A percentile compares a stretch with the other conserved stretches of the same genome.
Evolutionary conservation across 2,113 vertebrate genomes (phyloP).

Genomic region (Taurulus bubalis): DNA sequence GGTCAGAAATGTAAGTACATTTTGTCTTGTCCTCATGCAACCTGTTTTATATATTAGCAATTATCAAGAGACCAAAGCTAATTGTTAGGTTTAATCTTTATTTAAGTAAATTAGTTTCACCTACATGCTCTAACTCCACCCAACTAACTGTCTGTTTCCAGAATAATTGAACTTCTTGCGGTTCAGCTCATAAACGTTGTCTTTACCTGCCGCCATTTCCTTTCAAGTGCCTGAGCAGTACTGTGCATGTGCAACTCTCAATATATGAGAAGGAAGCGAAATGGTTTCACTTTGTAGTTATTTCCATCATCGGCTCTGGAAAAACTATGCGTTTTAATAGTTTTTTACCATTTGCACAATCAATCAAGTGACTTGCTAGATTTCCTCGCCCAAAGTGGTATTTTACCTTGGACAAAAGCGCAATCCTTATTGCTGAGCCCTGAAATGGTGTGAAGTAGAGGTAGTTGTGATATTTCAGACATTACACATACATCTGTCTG

Average conservation of each 20-base stretch:
- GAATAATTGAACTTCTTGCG: not conserved
- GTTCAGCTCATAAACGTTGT: not conserved
- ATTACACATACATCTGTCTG: conserved; percentile 22
- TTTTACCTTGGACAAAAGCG: not conserved
- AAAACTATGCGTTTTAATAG: not conserved
- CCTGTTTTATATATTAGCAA: not conserved
- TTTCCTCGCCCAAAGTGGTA: not conserved
- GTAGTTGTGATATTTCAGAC: not conserved
- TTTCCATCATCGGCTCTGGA: not conserved
- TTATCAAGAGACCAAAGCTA: not conserved
- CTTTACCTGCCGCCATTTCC: not conserved
- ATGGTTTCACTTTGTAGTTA: not conserved
- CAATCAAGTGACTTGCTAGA: not conserved
- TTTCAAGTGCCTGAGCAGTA: not conserved
- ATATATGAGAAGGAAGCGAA: not conserved
- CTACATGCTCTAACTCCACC: not conserved
- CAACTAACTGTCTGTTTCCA: not conserved
- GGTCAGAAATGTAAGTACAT: not conserved
- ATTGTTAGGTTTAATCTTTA: not conserved
- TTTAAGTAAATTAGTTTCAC: not conserved
- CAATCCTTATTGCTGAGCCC: not conserved
- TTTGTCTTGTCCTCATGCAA: not conserved
- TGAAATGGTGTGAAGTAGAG: not conserved
- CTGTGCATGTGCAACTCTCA: not conserved
- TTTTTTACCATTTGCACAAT: not conserved